Conservation (phyloP, 2,888 invertebrate species). For the Oscheius onirici region DNA sequence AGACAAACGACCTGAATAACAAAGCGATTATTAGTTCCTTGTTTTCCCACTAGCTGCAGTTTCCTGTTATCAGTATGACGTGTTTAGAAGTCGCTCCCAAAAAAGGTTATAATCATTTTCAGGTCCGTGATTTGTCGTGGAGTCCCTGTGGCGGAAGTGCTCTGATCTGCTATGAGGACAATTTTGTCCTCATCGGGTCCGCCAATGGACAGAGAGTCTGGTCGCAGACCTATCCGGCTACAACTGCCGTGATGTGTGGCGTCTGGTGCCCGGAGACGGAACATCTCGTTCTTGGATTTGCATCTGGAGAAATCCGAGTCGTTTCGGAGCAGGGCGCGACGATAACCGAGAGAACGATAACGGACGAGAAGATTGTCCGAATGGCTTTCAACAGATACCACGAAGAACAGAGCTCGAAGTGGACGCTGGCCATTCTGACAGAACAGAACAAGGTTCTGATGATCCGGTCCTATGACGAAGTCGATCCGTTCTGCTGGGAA, state of each 20-base stretch:
- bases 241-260: conserved; percentile 86
- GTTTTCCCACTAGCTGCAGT: too few species aligned
- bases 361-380: conserved; percentile 46
- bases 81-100: too few species aligned
- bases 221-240: conserved; percentile 88
- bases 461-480: conserved; percentile 49
- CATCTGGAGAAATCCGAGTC: conserved; percentile 61
- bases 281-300: conserved; percentile 75
- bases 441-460: conserved; percentile 42
- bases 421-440: conserved; percentile 62
- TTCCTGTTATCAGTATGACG: too few species aligned
- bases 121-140: conserved; percentile 96
- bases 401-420: conserved; percentile 46
- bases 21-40: too few species aligned
- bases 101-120: neutral
- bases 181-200: conserved; percentile 90
- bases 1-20: too few species aligned
- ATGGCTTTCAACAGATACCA: conserved; percentile 54
- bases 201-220: conserved; percentile 80
- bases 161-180: conserved; percentile 95
- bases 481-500: conserved; percentile 35
- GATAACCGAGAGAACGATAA: conserved; percentile 61
- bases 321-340: conserved; percentile 63
- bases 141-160: conserved; percentile 98
- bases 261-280: conserved; percentile 98